Evolutionary conservation across 1,140 invertebrate species (phyloP).

Genomic region (Dryas iulia): DNA sequence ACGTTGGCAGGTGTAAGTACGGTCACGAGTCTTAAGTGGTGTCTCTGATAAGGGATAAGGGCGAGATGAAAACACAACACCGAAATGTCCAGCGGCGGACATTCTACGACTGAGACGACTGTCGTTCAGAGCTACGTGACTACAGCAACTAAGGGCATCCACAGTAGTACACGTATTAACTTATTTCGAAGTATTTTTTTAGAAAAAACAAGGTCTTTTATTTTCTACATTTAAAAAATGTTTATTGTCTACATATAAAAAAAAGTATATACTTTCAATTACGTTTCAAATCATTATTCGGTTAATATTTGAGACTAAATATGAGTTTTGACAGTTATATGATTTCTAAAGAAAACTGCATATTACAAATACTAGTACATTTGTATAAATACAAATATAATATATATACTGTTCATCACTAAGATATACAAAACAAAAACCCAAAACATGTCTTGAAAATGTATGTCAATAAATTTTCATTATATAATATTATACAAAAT

Average conservation of each 20-base stretch:
- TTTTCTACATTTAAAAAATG: background rate
- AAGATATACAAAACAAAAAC: no score
- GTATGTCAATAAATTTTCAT: no score
- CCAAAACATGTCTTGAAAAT: no score
- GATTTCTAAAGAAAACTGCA: no score
- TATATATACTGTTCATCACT: no score
- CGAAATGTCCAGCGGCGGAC: conserved; percentile 9
- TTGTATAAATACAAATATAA: no score
- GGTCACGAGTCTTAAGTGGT: conserved; percentile 51
- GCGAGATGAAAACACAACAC: conserved; percentile 42
- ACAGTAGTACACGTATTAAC: background rate
- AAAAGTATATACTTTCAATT: background rate
- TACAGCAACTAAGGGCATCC: conserved; percentile 2
- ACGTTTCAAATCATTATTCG: background rate
- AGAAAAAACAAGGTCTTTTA: conserved; percentile 14
- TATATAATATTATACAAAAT: no score
- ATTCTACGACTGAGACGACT: background rate
- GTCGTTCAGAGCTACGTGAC: conserved; percentile 3
- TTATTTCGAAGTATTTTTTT: background rate
- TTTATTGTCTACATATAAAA: background rate
- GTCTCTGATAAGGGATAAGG: conserved; percentile 60
- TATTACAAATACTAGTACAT: no score
- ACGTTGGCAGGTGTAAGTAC: conserved; percentile 31
- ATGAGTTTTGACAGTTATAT: background rate
- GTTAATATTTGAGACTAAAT: no score